Conservation (phyloP, 2,888 invertebrate genomes). For the Mythimna lalbum region DNA sequence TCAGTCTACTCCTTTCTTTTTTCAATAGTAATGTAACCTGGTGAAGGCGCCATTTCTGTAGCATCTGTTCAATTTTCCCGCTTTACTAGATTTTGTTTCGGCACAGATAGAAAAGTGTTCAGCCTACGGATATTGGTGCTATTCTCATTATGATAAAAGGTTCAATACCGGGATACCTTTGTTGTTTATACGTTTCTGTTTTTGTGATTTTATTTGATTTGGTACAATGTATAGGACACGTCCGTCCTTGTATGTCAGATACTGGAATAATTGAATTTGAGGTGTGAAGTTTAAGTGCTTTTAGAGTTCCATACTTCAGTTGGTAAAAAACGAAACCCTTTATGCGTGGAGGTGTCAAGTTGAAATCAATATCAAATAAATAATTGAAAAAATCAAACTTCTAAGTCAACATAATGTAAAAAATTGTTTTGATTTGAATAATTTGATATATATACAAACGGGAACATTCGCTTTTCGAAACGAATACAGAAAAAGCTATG, state of each 20-base stretch:
- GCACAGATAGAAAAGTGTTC: slow-evolving; percentile 61
- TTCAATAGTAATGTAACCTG: slow-evolving; percentile 76
- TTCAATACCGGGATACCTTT: slow-evolving; percentile 55
- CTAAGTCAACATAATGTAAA: too few relatives aligned
- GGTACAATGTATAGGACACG: background rate
- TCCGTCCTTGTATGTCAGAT: background rate
- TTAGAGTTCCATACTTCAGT: background rate
- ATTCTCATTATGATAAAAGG: slow-evolving; percentile 70
- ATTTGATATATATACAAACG: background rate
- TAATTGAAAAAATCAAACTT: too few relatives aligned
- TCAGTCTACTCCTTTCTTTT: slow-evolving; percentile 60
- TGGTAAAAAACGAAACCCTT: too few relatives aligned
- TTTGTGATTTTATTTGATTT: slow-evolving; percentile 33
- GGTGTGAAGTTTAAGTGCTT: too few relatives aligned
- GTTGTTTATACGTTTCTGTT: slow-evolving; percentile 35
- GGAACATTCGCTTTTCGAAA: background rate
- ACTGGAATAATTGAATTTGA: background rate
- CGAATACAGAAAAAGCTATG: too few relatives aligned
- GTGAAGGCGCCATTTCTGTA: slow-evolving; percentile 77
- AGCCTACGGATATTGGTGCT: slow-evolving; percentile 64
- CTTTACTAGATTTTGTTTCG: slow-evolving; percentile 72
- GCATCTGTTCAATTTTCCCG: slow-evolving; percentile 81
- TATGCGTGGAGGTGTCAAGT: too few relatives aligned
- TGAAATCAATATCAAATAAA: too few relatives aligned
- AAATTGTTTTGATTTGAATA: background rate